A percentile compares a stretch with the other conserved stretches of the same genome.
phyloP scores from a whole-genome alignment of 1,140 invertebrate species.

The Pseudoatta argentina region DNA sequence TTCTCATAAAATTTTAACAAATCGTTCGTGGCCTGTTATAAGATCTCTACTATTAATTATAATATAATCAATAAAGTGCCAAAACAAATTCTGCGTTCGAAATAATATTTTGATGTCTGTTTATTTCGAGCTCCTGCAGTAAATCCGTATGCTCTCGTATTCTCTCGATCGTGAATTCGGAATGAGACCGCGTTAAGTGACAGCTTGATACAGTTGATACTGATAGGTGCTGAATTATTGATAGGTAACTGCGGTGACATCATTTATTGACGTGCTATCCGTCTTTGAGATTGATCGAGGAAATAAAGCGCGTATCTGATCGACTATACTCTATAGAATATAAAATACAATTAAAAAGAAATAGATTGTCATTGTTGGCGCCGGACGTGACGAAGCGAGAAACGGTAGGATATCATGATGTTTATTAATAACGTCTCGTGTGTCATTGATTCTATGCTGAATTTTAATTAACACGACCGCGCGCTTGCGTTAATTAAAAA shows the following conservation, averaged over 20 bases:
- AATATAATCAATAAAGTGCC: not conserved
- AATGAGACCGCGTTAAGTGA: slow-evolving; percentile 5
- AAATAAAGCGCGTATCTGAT: not conserved
- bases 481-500: not conserved
- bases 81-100: not conserved
- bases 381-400: not conserved
- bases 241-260: slow-evolving; percentile 7
- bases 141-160: not conserved
- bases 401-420: not conserved
- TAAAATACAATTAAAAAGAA: not conserved
- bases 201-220: slow-evolving; percentile 21
- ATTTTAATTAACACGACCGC: not conserved
- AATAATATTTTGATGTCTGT: not conserved
- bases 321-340: not conserved
- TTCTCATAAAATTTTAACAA: too few species aligned
- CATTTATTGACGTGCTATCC: not conserved
- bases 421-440: not conserved
- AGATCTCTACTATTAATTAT: not conserved
- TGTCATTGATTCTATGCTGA: not conserved
- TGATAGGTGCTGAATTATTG: slow-evolving; percentile 30
- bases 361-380: not conserved
- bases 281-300: not conserved
- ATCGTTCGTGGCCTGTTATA: too few species aligned
- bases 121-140: not conserved
- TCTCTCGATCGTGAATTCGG: not conserved